phyloP scores from a whole-genome alignment of 2,797 vertebrate genomes.

The Diplodus sargus region DNA sequence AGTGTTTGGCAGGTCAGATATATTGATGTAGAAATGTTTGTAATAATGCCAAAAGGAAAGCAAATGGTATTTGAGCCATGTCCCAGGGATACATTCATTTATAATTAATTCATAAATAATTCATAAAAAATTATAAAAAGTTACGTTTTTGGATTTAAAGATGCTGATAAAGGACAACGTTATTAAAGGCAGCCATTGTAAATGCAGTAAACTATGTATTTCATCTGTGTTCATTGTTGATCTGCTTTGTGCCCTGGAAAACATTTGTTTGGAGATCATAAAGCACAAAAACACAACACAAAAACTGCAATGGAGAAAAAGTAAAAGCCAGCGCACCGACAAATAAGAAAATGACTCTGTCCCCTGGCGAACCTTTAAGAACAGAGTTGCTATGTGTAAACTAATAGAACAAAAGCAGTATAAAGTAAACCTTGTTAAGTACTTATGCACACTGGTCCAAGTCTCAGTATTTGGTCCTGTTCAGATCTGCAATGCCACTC shows the following conservation, averaged over 20 bases:
- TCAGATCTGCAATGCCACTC: neutral
- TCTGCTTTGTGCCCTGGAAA: neutral
- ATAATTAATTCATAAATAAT: no score
- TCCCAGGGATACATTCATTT: no score
- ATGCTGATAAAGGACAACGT: slow-evolving; percentile 15
- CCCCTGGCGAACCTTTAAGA: neutral
- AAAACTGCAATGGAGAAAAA: neutral
- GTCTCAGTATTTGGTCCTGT: neutral
- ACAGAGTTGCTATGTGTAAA: neutral
- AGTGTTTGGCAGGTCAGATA: neutral
- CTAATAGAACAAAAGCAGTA: neutral
- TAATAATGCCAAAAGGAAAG: neutral
- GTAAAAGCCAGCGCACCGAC: neutral
- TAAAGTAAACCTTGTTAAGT: neutral
- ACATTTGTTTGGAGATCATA: neutral
- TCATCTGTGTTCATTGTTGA: neutral
- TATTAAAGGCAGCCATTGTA: slow-evolving; percentile 13
- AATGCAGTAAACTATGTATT: slow-evolving; percentile 8
- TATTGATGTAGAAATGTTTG: neutral
- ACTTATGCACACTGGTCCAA: neutral
- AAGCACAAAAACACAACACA: neutral
- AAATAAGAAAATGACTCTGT: neutral
- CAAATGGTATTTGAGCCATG: neutral
- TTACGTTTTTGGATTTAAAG: slow-evolving; percentile 12
- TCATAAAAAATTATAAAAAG: no score